phyloP scores from a whole-genome alignment of 2,797 vertebrate species.

The Pyrocephalus nanus region DNA sequence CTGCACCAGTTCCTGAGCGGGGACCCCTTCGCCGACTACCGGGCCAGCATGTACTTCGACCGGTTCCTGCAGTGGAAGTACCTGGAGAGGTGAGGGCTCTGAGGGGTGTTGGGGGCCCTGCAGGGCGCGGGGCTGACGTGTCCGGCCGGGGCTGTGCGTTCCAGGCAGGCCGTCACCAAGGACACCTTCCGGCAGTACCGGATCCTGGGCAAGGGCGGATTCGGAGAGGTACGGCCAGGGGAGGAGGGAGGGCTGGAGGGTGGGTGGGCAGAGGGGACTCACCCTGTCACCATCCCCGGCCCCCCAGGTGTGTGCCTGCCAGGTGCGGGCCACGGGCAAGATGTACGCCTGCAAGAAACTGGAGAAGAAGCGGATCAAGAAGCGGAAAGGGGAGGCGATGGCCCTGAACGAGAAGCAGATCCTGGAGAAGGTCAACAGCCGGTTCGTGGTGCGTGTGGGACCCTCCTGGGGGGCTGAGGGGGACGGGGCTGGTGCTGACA shows the following conservation, averaged over 20 bases:
- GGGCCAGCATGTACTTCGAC: constrained; percentile 72
- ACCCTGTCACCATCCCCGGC: accelerated
- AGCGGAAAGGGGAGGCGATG: constrained; percentile 81
- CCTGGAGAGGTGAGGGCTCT: constrained; percentile 77
- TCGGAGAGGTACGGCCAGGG: not conserved
- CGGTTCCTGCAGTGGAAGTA: constrained; percentile 93
- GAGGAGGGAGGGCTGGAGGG: not conserved
- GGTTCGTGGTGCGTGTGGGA: constrained; percentile 81
- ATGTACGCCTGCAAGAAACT: constrained; percentile 92
- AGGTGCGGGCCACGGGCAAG: constrained; percentile 83
- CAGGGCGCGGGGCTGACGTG: not conserved
- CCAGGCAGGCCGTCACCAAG: constrained; percentile 82
- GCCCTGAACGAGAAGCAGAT: constrained; percentile 88
- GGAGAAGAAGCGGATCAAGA: constrained; percentile 89
- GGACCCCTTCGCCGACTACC: constrained; percentile 82
- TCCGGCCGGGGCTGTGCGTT: not conserved
- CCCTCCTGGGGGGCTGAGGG: accelerated
- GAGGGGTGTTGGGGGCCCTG: not conserved
- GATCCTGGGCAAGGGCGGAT: constrained; percentile 83
- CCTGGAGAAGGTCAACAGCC: constrained; percentile 84
- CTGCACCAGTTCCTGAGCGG: constrained; percentile 76
- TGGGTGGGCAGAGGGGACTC: not conserved
- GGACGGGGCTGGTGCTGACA: accelerated
- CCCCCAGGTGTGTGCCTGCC: constrained; percentile 85
- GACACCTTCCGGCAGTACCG: constrained; percentile 84